phyloP scores from a whole-genome alignment of 2,888 invertebrate species.

The Phymatocera aterrima region DNA sequence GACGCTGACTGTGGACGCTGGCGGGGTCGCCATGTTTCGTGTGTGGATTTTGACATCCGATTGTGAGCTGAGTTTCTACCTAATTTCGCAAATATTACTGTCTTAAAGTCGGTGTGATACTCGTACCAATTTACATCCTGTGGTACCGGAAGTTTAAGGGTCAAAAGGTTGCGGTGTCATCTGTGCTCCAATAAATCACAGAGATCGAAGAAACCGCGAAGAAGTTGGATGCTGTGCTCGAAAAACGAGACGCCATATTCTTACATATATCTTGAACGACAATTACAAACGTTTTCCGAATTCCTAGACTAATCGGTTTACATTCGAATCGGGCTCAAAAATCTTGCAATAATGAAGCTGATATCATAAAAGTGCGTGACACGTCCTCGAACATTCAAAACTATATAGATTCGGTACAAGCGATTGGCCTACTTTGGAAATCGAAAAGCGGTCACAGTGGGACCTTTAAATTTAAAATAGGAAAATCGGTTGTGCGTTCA shows the following conservation, averaged over 20 bases:
- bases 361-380: slow-evolving; percentile 8
- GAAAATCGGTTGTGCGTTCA: not conserved
- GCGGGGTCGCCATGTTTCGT: slow-evolving; percentile 60
- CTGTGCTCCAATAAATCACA: not conserved
- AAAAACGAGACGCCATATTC: slow-evolving; percentile 37
- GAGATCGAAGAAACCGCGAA: slow-evolving; percentile 1
- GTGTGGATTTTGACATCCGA: slow-evolving; percentile 57
- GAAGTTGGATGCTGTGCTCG: slow-evolving; percentile 24
- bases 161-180: slow-evolving; percentile 14
- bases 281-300: slow-evolving; percentile 3
- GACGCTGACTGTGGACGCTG: slow-evolving; percentile 52
- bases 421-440: not conserved
- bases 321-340: not conserved
- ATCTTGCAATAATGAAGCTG: not conserved
- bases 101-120: not conserved
- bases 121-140: not conserved
- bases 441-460: not conserved
- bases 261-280: not conserved
- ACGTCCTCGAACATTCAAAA: not conserved
- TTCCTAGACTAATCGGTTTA: not conserved
- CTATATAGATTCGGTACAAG: not conserved
- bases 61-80: slow-evolving; percentile 28
- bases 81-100: slow-evolving; percentile 2
- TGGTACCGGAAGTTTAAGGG: not conserved
- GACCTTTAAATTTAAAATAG: not conserved